Percentiles rank a stretch among this genome's conserved stretches.
Conservation (phyloP, 2,797 vertebrate species). For the Centroberyx gerrardi region DNA sequence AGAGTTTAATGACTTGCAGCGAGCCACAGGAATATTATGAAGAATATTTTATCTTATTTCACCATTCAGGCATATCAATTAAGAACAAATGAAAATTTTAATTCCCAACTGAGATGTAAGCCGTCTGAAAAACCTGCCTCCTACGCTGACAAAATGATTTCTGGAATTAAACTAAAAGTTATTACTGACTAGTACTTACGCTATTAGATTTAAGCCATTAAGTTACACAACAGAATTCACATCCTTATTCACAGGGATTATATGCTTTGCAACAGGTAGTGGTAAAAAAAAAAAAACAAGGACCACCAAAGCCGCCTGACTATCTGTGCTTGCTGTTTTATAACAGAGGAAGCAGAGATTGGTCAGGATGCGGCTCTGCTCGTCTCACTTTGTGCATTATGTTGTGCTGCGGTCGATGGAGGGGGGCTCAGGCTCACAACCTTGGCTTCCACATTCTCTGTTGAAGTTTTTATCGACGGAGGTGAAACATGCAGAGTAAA, state of each 20-base stretch:
- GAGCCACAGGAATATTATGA: neutral
- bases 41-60: neutral
- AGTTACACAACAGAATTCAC: neutral
- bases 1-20: neutral
- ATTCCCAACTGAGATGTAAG: neutral
- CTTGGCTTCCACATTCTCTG: slow-evolving; percentile 15
- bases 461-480: slow-evolving; percentile 26
- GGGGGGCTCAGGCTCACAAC: slow-evolving; percentile 22
- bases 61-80: neutral
- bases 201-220: no score
- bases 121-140: neutral
- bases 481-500: slow-evolving; percentile 7
- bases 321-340: slow-evolving; percentile 6
- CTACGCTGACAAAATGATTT: neutral
- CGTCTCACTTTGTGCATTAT: neutral
- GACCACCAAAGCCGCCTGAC: neutral
- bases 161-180: neutral
- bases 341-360: slow-evolving; percentile 16
- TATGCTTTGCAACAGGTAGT: slow-evolving; percentile 6
- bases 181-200: no score
- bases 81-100: neutral
- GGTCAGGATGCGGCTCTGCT: neutral
- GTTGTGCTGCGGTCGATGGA: neutral
- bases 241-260: neutral
- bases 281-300: neutral